Percentiles rank a stretch among this genome's conserved stretches.
These are phyloP conservation scores for Chaenocephalus aceratus DNA, from an alignment of 2,113 vertebrate species.

Conservation along the genomic window DNA sequence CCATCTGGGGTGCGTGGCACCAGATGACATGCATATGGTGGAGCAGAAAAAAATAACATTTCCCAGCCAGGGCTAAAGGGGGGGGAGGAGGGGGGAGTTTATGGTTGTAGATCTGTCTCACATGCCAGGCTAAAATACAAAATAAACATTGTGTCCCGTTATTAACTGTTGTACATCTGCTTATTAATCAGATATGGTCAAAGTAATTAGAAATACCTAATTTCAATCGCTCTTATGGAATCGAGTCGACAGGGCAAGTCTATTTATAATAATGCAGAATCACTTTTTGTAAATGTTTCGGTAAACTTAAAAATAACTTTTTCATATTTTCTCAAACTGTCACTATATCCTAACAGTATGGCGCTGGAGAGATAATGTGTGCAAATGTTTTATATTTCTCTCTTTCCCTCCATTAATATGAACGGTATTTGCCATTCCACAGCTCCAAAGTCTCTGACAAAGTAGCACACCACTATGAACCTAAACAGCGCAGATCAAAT, in stretches of 20 bases:
- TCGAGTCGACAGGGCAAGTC: not conserved
- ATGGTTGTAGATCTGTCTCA: constrained; percentile 74
- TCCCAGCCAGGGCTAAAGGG: constrained; percentile 67
- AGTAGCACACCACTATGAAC: too few species aligned
- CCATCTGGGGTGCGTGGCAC: constrained; percentile 66
- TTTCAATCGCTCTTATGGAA: too few species aligned
- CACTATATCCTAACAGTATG: too few species aligned
- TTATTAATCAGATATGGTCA: not conserved
- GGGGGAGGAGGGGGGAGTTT: constrained; percentile 6
- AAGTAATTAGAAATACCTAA: not conserved
- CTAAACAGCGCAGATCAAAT: too few species aligned
- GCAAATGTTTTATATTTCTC: too few species aligned
- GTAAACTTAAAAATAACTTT: not conserved
- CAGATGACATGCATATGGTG: constrained; percentile 75
- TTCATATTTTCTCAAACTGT: too few species aligned
- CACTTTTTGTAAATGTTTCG: not conserved
- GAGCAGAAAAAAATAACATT: constrained; percentile 68
- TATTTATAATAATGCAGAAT: not conserved
- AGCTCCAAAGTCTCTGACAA: too few species aligned
- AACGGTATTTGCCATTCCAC: too few species aligned
- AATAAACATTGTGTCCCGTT: not conserved
- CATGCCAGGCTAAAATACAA: constrained; percentile 9
- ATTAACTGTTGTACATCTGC: not conserved
- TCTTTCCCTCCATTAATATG: too few species aligned
- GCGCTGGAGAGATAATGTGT: too few species aligned